Evolutionary conservation across 1,140 invertebrate genomes (phyloP), one percentile per base, ranked within the genome.

Genomic region (Drosophila burlai): DNA sequence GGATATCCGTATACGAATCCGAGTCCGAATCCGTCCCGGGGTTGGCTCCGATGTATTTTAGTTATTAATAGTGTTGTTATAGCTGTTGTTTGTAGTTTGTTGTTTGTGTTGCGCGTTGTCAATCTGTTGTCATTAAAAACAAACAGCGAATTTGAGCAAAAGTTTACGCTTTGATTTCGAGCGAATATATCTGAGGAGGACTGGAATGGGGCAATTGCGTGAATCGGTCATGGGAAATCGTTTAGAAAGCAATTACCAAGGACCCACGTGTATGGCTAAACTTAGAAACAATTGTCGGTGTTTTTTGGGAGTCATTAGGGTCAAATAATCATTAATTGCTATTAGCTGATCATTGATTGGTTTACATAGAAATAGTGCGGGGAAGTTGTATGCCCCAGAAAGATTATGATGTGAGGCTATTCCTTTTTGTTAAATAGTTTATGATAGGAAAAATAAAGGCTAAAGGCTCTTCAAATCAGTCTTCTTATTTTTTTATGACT

Each of bases 121-220:
- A 87, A 84, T 87, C 69, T 67, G 80, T 84, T 87, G 84, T 87
- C 84, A 87, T 81, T 84, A 84, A 87, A 87, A 84, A 84, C 84
- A 90, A 89, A 89, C 84, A 86, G 62, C 45, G 47, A 66, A 77
- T 74, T 69, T 75, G 67, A 58, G 36, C 50, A 63, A 76, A 57
- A 83, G 38, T 83, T 69, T 43, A 46, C 52, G 68, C 74, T 49
- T 84, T 80, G 60, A 45, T 66, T 81, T 58, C 31, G 45, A 54
- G 13, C 38, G 60, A 69, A 52, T 52, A 52, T 58, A 38, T 21
- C 5, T 21, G 4, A 9, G 26, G 15, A 24, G 15, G 3, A 34
- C 26, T 38, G 11, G 36, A 9, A 15, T 34, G 49, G 4, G 36
- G 40, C 36, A 54, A 46, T 69, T 29, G 46, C 24, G 40, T 57